Evolutionary conservation across 64 coral and sea anemone genomes (phyloP).

Genomic region (Catalaphyllia jardinei): DNA sequence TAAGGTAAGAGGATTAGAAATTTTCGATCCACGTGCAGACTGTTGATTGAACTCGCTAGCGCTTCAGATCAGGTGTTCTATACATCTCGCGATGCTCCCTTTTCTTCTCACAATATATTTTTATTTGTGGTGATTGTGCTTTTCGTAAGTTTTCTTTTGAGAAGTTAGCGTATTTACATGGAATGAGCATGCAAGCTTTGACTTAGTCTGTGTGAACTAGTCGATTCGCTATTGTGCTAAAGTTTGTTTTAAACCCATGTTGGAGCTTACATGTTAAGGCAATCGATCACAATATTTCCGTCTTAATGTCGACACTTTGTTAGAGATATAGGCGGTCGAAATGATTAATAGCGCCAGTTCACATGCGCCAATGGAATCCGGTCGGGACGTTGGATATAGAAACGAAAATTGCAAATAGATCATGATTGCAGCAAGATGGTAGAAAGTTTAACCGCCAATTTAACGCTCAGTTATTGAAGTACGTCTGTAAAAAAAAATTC

Average conservation of each 20-base stretch:
- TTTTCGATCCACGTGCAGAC: conserved; percentile 9
- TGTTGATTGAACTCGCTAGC: too few relatives aligned
- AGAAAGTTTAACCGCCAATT: too few relatives aligned
- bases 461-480: too few relatives aligned
- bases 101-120: not conserved
- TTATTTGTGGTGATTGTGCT: not conserved
- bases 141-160: not conserved
- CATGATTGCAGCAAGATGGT: too few relatives aligned
- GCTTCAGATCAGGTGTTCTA: not conserved
- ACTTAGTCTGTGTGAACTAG: not conserved
- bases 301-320: not conserved
- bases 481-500: too few relatives aligned
- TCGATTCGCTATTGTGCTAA: not conserved
- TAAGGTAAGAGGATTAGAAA: conserved; percentile 68
- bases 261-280: not conserved
- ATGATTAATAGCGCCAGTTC: not conserved
- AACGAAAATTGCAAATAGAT: too few relatives aligned
- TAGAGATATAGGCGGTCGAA: not conserved
- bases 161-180: not conserved
- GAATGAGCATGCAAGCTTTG: not conserved
- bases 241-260: too few relatives aligned
- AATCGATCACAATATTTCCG: not conserved
- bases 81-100: not conserved
- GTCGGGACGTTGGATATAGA: not conserved
- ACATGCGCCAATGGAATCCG: not conserved